Conservation (phyloP, 2,797 vertebrate species). For the Acipenser ruthenus region DNA sequence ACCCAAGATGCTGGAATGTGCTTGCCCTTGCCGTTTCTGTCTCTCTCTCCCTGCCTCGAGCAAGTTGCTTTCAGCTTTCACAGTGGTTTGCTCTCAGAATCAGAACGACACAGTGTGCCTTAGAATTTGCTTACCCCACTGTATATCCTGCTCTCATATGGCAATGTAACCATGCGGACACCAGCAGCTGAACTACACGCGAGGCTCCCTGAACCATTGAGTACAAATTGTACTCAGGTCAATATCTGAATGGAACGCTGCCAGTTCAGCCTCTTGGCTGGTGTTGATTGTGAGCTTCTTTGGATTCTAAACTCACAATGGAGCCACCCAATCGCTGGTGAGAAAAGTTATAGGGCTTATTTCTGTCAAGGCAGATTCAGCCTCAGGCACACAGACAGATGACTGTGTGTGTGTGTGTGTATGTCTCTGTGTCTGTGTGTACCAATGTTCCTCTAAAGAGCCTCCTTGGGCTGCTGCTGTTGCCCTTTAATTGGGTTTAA, state of each 20-base stretch:
- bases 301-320: slow-evolving; percentile 39
- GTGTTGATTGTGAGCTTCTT: slow-evolving; percentile 49
- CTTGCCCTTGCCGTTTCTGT: too few species aligned
- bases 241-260: slow-evolving; percentile 51
- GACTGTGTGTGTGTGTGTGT: slow-evolving; percentile 3
- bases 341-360: slow-evolving; percentile 24
- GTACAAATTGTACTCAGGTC: slow-evolving; percentile 54
- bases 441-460: background rate
- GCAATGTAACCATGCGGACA: too few species aligned
- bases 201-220: slow-evolving; percentile 43
- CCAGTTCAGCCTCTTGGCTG: slow-evolving; percentile 54
- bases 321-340: slow-evolving; percentile 41
- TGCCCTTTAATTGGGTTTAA: slow-evolving; percentile 13
- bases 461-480: slow-evolving; percentile 2
- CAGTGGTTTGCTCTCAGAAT: too few species aligned
- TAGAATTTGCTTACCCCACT: too few species aligned
- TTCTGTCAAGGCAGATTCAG: slow-evolving; percentile 23
- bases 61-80: too few species aligned
- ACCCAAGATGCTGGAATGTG: too few species aligned
- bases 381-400: slow-evolving; percentile 11
- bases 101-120: too few species aligned
- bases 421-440: slow-evolving; percentile 9
- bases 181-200: background rate
- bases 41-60: too few species aligned
- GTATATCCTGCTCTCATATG: too few species aligned